Evolutionary conservation across 2,797 vertebrate genomes (phyloP), one percentile per base, ranked within the genome.

Genomic region (Bryconaethiops microstoma): DNA sequence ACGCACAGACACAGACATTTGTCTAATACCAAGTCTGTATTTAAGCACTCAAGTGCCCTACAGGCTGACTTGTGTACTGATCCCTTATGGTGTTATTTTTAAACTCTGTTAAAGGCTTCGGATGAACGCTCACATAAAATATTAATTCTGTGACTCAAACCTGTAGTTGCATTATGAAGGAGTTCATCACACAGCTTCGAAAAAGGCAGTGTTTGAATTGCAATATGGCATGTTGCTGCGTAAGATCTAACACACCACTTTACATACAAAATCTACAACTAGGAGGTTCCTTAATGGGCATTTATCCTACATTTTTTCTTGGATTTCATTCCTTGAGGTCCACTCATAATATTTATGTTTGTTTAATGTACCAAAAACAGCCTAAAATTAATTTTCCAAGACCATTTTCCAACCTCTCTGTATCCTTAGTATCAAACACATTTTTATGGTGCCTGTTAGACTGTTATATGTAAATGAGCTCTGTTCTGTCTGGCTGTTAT

Each of bases 41-140:
- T 39, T 25, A 62, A 62, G 57, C 5, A 7, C 70, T 55, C 8
- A 7, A 54, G 70, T 19, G 69, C 35, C 40, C 35, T 74, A 7
- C 23, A 42, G 55, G 72, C 29, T 23, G 40, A 54, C 39, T 45
- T 74, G 35, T 62, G 72, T 62, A 60, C 55, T n/a, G 14, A 60
- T 74, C 72, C 21, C 35, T 42, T 40, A 7, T 21, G 54, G 12
- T 59, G 54, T 59, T 74, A 59, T 74, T 74, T 74, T 74, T 74
- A 60, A 74, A 72, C 45, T 25, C 13, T 35, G 54, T 29, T 74
- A 19, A 60, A 23, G 17, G 39, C 72, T 42, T 21, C 19, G 25
- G 54, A n/a, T 74, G 17, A 57, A 63, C 42, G 16, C 48, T 63
- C 48, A 63, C 40, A 62, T 75, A 21, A 74, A 74, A 60, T 74